Evolutionary conservation across 1,140 invertebrate species (phyloP).

Genomic region (Parapsyche elsis): DNA sequence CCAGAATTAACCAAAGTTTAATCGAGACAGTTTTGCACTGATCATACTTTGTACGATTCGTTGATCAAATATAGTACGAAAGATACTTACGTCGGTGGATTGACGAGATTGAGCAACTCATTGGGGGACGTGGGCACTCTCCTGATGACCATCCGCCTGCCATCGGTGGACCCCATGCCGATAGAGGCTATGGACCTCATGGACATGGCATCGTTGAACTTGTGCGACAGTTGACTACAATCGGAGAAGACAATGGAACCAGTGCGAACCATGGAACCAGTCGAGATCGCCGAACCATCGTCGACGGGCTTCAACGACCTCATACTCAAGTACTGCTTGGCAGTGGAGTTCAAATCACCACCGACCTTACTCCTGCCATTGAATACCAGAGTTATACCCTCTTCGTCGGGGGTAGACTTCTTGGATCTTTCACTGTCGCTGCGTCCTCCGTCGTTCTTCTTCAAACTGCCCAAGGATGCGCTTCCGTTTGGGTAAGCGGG

Average conservation of each 20-base stretch:
- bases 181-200: constrained; percentile 82
- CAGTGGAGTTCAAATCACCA: constrained; percentile 27
- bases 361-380: constrained; percentile 40
- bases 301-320: constrained; percentile 57
- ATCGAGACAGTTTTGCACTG: too few species aligned
- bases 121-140: constrained; percentile 84
- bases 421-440: constrained; percentile 65
- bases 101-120: constrained; percentile 83
- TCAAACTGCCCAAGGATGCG: constrained; percentile 29
- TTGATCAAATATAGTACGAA: too few species aligned
- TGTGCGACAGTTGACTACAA: constrained; percentile 58
- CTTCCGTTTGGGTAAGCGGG: constrained; percentile 35
- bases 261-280: constrained; percentile 42
- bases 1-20: too few species aligned
- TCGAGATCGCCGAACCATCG: constrained; percentile 59
- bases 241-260: constrained; percentile 66
- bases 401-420: constrained; percentile 62
- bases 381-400: constrained; percentile 58
- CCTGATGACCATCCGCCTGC: constrained; percentile 83
- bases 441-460: constrained; percentile 59
- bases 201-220: constrained; percentile 72
- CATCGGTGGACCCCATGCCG: constrained; percentile 86
- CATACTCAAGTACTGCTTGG: constrained; percentile 57
- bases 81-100: constrained; percentile 83
- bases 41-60: too few species aligned